phyloP scores from a whole-genome alignment of 1,140 invertebrate species.

The Calosoma granatense region DNA sequence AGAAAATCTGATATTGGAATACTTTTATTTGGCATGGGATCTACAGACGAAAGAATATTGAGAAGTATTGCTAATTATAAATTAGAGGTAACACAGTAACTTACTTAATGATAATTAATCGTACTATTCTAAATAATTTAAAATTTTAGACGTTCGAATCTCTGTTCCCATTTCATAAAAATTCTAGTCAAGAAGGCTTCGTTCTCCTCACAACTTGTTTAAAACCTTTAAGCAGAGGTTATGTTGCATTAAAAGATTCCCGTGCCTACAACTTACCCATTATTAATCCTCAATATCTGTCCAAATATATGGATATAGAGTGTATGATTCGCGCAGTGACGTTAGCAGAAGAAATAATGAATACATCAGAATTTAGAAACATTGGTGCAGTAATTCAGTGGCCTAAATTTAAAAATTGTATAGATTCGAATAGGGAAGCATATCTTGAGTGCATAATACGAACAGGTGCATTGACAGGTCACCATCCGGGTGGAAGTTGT shows the following conservation, averaged over 20 bases:
- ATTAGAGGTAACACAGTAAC: slow-evolving; percentile 36
- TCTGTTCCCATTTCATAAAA: slow-evolving; percentile 51
- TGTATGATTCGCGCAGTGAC: slow-evolving; percentile 54
- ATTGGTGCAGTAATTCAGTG: slow-evolving; percentile 52
- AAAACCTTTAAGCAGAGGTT: slow-evolving; percentile 56
- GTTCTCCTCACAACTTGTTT: slow-evolving; percentile 52
- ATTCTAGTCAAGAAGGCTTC: slow-evolving; percentile 54
- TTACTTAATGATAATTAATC: too few species aligned
- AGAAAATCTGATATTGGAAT: slow-evolving; percentile 41
- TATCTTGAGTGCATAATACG: slow-evolving; percentile 56
- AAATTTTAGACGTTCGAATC: slow-evolving; percentile 48
- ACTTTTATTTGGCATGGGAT: slow-evolving; percentile 54
- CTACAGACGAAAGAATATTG: slow-evolving; percentile 51
- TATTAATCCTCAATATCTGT: slow-evolving; percentile 60
- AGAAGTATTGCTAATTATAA: slow-evolving; percentile 56
- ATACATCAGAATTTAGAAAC: slow-evolving; percentile 44
- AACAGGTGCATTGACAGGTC: slow-evolving; percentile 49
- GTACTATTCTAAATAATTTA: too few species aligned
- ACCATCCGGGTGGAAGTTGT: slow-evolving; percentile 59
- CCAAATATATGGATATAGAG: slow-evolving; percentile 43
- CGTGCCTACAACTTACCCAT: slow-evolving; percentile 51
- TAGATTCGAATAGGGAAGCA: slow-evolving; percentile 32
- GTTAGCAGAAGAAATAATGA: slow-evolving; percentile 42
- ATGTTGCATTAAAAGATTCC: slow-evolving; percentile 40
- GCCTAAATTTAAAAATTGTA: slow-evolving; percentile 49